Evolutionary conservation across 1,140 invertebrate species (phyloP).

Genomic region (Xylocopa sonorina): DNA sequence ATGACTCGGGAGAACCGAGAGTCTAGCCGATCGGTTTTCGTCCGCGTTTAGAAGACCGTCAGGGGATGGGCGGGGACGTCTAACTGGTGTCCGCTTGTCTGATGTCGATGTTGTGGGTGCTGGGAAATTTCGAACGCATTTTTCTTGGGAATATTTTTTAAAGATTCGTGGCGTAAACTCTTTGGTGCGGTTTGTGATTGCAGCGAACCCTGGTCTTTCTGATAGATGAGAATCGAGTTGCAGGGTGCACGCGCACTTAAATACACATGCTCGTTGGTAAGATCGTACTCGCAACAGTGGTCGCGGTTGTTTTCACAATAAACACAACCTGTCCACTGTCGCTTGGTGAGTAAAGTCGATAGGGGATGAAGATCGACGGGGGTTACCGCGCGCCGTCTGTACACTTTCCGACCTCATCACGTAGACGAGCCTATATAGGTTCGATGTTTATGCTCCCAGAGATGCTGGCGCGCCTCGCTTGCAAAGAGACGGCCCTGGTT

Average conservation of each 20-base stretch:
- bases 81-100: too few species aligned
- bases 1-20: conserved; percentile 17
- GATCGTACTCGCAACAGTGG: conserved; percentile 53
- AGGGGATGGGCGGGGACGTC: too few species aligned
- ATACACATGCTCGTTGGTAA: conserved; percentile 48
- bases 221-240: conserved; percentile 43
- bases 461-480: conserved; percentile 27
- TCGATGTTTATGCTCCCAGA: conserved; percentile 28
- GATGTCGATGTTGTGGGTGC: too few species aligned
- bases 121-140: neutral
- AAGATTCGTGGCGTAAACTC: too few species aligned
- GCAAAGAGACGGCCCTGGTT: conserved; percentile 37
- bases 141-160: neutral
- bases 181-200: conserved; percentile 18
- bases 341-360: conserved; percentile 69
- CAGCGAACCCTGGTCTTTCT: conserved; percentile 63
- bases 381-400: conserved; percentile 30
- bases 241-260: conserved; percentile 53
- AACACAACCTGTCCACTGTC: conserved; percentile 78
- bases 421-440: conserved; percentile 35
- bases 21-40: neutral
- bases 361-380: conserved; percentile 26
- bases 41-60: too few species aligned
- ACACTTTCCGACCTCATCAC: conserved; percentile 52
- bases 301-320: conserved; percentile 78